These are phyloP conservation scores for Pseudomyrmex cubaensis DNA, from an alignment of 1,140 invertebrate species.

Conservation along the genomic window DNA sequence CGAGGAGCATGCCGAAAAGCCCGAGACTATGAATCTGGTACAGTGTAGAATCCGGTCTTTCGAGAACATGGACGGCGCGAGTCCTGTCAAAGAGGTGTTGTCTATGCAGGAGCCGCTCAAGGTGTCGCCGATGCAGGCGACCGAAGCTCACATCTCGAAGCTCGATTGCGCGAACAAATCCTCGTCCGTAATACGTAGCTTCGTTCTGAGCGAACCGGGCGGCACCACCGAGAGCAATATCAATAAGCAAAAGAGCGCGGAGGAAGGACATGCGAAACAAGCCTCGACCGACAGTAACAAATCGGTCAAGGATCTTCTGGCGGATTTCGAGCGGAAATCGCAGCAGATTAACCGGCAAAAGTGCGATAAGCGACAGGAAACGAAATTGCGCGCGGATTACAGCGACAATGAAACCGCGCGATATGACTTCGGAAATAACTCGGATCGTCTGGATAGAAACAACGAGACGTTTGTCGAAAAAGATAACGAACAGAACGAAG, in stretches of 20 bases:
- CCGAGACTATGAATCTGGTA: constrained; percentile 83
- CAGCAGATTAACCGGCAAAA: constrained; percentile 77
- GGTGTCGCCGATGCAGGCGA: constrained; percentile 81
- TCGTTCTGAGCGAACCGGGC: constrained; percentile 68
- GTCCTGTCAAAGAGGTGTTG: constrained; percentile 74
- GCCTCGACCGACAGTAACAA: constrained; percentile 79
- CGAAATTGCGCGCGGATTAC: constrained; percentile 82
- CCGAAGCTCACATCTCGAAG: constrained; percentile 84
- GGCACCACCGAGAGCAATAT: constrained; percentile 3
- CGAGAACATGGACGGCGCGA: constrained; percentile 75
- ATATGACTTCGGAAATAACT: constrained; percentile 85
- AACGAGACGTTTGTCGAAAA: constrained; percentile 67
- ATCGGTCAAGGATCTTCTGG: constrained; percentile 85
- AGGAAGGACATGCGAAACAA: constrained; percentile 56
- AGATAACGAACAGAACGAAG: not conserved
- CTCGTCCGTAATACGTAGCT: constrained; percentile 65
- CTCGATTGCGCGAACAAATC: constrained; percentile 76
- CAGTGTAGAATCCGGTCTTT: constrained; percentile 86
- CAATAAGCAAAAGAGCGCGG: constrained; percentile 23
- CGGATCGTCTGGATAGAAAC: constrained; percentile 76
- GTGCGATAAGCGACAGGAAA: constrained; percentile 74
- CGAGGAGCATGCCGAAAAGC: not conserved
- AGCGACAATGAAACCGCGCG: constrained; percentile 85
- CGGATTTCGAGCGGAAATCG: constrained; percentile 86
- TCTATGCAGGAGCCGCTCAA: constrained; percentile 84